phyloP scores from a whole-genome alignment of 2,797 vertebrate genomes.

The Acipenser transmontanus region DNA sequence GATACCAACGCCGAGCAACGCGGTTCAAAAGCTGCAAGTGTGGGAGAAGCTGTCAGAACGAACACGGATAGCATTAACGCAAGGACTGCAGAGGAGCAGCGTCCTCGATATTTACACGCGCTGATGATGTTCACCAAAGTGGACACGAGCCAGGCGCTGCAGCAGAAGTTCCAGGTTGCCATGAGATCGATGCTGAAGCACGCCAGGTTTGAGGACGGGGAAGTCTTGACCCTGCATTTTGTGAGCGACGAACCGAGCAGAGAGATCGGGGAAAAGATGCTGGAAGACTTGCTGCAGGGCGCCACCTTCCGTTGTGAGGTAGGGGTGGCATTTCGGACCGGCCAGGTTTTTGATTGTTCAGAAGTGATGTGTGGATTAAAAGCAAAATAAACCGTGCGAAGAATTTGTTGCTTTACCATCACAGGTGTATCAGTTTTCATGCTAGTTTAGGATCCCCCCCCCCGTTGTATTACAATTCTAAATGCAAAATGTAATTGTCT shows the following conservation, averaged over 20 bases:
- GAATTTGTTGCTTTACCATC: too few relatives aligned
- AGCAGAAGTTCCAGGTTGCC: constrained; percentile 74
- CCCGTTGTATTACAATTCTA: too few relatives aligned
- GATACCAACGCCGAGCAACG: constrained; percentile 41
- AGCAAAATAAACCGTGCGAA: too few relatives aligned
- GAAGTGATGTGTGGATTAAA: too few relatives aligned
- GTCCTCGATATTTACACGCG: constrained; percentile 54
- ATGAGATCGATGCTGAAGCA: constrained; percentile 78
- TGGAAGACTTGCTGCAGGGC: constrained; percentile 67
- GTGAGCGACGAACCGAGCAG: constrained; percentile 77
- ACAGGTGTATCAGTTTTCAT: too few relatives aligned
- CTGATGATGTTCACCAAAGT: constrained; percentile 93
- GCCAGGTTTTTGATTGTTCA: too few relatives aligned
- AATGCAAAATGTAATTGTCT: too few relatives aligned
- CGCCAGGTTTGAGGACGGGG: constrained; percentile 63
- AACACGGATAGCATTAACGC: constrained; percentile 7
- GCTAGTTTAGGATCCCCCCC: too few relatives aligned
- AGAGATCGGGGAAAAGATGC: constrained; percentile 62
- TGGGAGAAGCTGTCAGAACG: constrained; percentile 28
- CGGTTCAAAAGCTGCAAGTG: constrained; percentile 10
- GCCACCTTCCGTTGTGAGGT: constrained; percentile 81
- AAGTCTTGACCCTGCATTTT: constrained; percentile 79
- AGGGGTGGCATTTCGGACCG: constrained; percentile 22
- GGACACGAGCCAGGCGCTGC: constrained; percentile 70
- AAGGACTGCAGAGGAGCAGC: background rate